Conservation (phyloP, 2,797 vertebrate genomes). For the Galago senegalensis region DNA sequence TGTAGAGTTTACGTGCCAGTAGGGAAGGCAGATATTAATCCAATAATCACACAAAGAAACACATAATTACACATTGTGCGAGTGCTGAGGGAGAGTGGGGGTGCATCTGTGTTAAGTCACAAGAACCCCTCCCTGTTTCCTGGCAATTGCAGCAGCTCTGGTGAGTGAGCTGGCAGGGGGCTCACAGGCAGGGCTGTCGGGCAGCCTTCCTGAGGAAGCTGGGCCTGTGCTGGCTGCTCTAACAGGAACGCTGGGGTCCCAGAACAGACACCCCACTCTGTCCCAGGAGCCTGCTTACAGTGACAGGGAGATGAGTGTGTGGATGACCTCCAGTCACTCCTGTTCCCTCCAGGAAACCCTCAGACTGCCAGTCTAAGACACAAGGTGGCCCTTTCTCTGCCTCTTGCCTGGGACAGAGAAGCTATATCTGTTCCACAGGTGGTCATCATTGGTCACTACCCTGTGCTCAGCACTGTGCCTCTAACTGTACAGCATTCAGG, state of each 20-base stretch:
- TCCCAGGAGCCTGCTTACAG: background rate
- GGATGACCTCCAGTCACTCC: background rate
- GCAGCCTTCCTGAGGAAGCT: background rate
- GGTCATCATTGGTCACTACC: background rate
- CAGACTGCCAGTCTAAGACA: background rate
- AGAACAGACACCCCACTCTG: background rate
- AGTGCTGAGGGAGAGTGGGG: background rate
- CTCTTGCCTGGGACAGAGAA: background rate
- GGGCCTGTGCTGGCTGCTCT: background rate
- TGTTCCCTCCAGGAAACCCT: background rate
- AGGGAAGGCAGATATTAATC: constrained; percentile 61
- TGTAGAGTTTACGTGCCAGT: background rate
- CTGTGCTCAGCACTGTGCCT: accelerated
- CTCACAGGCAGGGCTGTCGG: accelerated
- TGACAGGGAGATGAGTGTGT: background rate
- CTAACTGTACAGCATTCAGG: background rate
- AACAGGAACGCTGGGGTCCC: background rate
- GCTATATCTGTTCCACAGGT: background rate
- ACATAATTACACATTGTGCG: background rate
- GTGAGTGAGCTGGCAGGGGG: accelerated
- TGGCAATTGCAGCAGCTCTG: background rate
- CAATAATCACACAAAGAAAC: constrained; percentile 35
- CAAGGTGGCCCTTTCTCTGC: background rate
- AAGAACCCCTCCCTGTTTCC: background rate
- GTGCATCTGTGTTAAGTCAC: background rate